phyloP scores from a whole-genome alignment of 2,888 invertebrate genomes.

The Dusona sp. region DNA sequence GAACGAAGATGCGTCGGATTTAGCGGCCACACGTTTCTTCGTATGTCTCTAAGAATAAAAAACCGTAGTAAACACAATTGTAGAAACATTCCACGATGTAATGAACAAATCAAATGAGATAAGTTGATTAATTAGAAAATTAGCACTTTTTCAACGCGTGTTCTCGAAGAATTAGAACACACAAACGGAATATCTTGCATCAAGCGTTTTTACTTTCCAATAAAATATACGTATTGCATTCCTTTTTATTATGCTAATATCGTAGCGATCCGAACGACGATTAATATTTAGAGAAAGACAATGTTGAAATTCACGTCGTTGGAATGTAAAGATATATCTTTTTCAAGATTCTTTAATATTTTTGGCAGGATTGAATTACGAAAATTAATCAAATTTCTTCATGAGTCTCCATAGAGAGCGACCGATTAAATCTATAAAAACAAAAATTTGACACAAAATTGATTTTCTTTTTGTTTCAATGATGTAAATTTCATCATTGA shows the following conservation, averaged over 20 bases:
- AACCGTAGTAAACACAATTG: not conserved
- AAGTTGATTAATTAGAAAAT: slow-evolving; percentile 12
- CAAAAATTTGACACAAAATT: not conserved
- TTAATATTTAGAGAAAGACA: slow-evolving; percentile 14
- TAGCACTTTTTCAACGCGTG: slow-evolving; percentile 1
- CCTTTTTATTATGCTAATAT: slow-evolving; percentile 41
- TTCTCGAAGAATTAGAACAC: slow-evolving; percentile 28
- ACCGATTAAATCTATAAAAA: not conserved
- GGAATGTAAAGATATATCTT: not conserved
- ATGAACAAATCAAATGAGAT: not conserved
- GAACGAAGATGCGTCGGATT: not conserved
- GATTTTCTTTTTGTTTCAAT: not conserved
- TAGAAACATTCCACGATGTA: slow-evolving; percentile 12
- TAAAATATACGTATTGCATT: slow-evolving; percentile 31
- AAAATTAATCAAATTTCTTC: slow-evolving; percentile 1
- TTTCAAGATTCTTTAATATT: not conserved
- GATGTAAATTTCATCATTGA: not conserved
- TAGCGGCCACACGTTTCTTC: not conserved
- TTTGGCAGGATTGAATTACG: not conserved
- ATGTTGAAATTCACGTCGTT: not conserved
- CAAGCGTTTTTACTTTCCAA: slow-evolving; percentile 46
- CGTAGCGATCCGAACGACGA: slow-evolving; percentile 42
- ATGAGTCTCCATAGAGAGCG: not conserved
- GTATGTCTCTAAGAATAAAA: not conserved
- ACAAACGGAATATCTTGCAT: not conserved